A percentile compares a stretch with the other conserved stretches of the same genome.
Evolutionary conservation across 2,113 vertebrate species (phyloP).

Genomic region (Varanus salvator): DNA sequence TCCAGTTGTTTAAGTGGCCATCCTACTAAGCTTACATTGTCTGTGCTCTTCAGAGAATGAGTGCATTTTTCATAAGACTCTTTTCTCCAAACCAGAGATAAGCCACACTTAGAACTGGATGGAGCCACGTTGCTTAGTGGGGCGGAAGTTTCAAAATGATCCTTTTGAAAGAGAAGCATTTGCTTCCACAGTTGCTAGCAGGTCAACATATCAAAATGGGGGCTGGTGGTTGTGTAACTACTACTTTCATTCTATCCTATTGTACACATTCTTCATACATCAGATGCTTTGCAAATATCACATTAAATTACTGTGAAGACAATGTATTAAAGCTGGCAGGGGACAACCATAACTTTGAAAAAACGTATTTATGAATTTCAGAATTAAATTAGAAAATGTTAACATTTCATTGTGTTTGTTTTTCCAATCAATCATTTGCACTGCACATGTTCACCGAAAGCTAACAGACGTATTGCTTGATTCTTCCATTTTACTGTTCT

Average conservation of each 20-base stretch:
- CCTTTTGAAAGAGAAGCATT: background rate
- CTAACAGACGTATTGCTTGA: background rate
- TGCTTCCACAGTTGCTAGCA: background rate
- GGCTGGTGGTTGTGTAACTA: background rate
- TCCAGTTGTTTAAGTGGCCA: background rate
- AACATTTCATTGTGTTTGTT: constrained; percentile 28
- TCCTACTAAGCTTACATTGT: background rate
- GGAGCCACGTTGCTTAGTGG: background rate
- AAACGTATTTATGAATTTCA: constrained; percentile 5
- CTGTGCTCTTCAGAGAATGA: background rate
- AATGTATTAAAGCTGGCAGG: constrained; percentile 21
- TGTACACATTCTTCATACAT: background rate
- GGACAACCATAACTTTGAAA: background rate
- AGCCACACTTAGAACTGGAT: too few relatives aligned
- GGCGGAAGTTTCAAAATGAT: background rate
- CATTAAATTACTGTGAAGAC: background rate
- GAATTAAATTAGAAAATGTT: constrained; percentile 38
- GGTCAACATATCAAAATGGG: background rate
- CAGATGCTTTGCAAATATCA: constrained; percentile 29
- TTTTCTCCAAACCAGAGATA: background rate
- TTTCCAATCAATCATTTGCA: constrained; percentile 6
- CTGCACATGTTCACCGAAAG: background rate
- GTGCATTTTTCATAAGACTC: background rate
- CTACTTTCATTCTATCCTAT: background rate
- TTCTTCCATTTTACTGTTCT: background rate